Percentiles rank a stretch among this genome's conserved stretches.
phyloP scores from a whole-genome alignment of 1,140 invertebrate genomes.

The Tigriopus japonicus region DNA sequence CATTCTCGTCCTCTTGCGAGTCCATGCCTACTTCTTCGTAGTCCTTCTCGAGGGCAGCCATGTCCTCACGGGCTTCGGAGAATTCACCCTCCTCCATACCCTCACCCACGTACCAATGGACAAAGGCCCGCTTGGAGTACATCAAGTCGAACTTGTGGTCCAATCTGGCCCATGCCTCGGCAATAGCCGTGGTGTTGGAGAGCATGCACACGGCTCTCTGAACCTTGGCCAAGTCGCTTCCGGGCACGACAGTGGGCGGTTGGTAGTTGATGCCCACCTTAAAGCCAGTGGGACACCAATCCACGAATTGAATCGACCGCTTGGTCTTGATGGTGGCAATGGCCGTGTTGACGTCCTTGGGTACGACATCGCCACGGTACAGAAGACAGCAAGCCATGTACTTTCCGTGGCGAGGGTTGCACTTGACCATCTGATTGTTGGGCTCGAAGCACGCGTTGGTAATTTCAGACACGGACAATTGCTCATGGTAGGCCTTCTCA shows the following conservation, averaged over 20 bases:
- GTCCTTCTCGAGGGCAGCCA: conserved; percentile 42
- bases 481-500: conserved; percentile 39
- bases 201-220: conserved; percentile 51
- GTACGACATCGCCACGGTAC: conserved; percentile 32
- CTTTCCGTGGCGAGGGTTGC: conserved; percentile 52
- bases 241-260: conserved; percentile 34
- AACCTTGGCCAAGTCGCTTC: conserved; percentile 42
- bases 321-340: conserved; percentile 70
- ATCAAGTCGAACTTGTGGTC: conserved; percentile 37
- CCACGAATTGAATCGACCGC: conserved; percentile 41
- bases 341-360: conserved; percentile 48
- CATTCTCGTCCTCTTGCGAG: conserved; percentile 20
- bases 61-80: conserved; percentile 47
- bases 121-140: conserved; percentile 47
- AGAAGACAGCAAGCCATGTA: conserved; percentile 34
- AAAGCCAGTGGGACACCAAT: conserved; percentile 35
- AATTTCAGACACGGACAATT: conserved; percentile 30
- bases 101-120: conserved; percentile 47
- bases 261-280: conserved; percentile 25
- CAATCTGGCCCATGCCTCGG: conserved; percentile 35
- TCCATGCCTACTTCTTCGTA: conserved; percentile 33
- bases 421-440: conserved; percentile 77
- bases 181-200: conserved; percentile 53
- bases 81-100: conserved; percentile 61
- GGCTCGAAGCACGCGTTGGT: conserved; percentile 54